Conservation (phyloP, 2,113 vertebrate species). For the Irena cyanogastra region DNA sequence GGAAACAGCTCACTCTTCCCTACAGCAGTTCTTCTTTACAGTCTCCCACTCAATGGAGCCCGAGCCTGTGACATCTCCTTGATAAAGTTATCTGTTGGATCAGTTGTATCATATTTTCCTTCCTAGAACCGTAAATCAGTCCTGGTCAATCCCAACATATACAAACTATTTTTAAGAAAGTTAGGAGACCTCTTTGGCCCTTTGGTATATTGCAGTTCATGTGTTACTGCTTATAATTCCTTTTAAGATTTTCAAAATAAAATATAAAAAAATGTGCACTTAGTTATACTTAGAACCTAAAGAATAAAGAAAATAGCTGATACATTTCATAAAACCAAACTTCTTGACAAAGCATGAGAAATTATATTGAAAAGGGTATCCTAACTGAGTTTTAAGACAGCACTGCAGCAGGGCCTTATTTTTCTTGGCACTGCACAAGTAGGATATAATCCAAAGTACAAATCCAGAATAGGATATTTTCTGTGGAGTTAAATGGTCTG, state of each 20-base stretch:
- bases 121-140: slow-evolving; percentile 15
- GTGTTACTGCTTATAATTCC: neutral
- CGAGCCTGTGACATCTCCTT: neutral
- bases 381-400: neutral
- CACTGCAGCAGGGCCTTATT: neutral
- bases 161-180: neutral
- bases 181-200: neutral
- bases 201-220: neutral
- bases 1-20: neutral
- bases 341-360: neutral
- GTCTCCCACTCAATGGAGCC: neutral
- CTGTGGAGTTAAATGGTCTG: neutral
- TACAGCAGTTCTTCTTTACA: neutral
- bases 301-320: neutral
- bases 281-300: neutral
- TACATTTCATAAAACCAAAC: neutral
- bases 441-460: neutral
- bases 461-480: neutral
- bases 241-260: neutral
- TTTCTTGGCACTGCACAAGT: neutral
- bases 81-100: neutral
- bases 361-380: neutral
- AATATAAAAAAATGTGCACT: neutral
- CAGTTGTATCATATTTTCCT: neutral
- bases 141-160: neutral